phyloP scores from a whole-genome alignment of 2,888 invertebrate species.

The Pediacus dermestoides region DNA sequence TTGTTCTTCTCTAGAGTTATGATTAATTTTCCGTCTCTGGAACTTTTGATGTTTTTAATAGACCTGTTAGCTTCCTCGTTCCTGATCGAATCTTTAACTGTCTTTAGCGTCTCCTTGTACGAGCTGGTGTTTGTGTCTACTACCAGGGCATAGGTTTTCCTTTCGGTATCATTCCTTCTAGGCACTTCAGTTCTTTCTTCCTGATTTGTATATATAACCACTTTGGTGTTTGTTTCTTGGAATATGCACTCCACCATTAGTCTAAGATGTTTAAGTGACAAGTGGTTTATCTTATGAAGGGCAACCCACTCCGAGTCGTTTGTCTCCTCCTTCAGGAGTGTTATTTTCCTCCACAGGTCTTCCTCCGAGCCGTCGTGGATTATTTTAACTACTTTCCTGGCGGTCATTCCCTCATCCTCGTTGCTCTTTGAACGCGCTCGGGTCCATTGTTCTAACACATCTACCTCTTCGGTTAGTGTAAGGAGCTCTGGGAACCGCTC shows the following conservation, averaged over 20 bases:
- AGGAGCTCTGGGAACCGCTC: background rate
- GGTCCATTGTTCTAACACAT: slow-evolving; percentile 2
- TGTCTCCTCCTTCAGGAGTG: background rate
- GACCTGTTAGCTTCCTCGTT: background rate
- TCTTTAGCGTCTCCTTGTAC: background rate
- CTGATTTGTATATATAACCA: slow-evolving; percentile 1
- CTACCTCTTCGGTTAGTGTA: background rate
- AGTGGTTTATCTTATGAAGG: background rate
- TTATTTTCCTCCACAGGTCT: background rate
- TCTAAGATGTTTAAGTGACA: background rate
- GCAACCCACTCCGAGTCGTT: background rate
- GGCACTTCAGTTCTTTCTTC: no score
- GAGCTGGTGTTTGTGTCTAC: background rate
- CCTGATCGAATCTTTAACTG: background rate
- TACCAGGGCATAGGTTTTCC: background rate
- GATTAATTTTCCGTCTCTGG: background rate
- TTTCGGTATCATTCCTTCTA: background rate
- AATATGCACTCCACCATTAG: slow-evolving; percentile 1
- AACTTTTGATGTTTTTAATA: slow-evolving; percentile 1
- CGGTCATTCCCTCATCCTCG: no score
- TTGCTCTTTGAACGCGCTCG: background rate
- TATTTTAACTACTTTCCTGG: background rate
- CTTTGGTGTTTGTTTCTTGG: slow-evolving; percentile 1
- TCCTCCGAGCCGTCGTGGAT: background rate
- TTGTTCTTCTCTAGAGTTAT: no score